A percentile compares a stretch with the other conserved stretches of the same genome.
Evolutionary conservation across 2,113 vertebrate species (phyloP).

Genomic region (Nipponia nippon): DNA sequence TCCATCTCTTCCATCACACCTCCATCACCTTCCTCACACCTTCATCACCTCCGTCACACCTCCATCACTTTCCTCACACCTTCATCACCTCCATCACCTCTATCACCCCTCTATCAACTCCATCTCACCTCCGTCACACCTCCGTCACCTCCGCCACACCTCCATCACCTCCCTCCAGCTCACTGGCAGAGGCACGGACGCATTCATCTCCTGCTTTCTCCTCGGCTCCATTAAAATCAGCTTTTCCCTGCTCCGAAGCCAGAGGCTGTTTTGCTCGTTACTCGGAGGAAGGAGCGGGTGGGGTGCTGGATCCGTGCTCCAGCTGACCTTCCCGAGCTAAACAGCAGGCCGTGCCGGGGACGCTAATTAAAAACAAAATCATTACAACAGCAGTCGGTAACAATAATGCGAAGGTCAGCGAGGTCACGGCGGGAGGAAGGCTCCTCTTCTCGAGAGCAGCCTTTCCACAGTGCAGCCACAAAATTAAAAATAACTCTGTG

Average conservation of each 20-base stretch:
- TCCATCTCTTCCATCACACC: too few relatives aligned
- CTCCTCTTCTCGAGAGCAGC: neutral
- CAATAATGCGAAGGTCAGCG: fast-evolving
- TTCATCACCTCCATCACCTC: neutral
- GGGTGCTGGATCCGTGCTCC: fast-evolving
- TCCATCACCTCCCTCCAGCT: neutral
- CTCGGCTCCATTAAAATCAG: fast-evolving
- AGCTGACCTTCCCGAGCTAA: neutral
- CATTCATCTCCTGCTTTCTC: fast-evolving
- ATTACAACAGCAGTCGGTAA: fast-evolving
- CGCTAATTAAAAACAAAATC: neutral
- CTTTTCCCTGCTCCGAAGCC: fast-evolving
- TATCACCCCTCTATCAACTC: too few relatives aligned
- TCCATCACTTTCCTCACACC: too few relatives aligned
- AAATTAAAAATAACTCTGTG: fast-evolving
- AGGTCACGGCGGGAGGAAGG: neutral
- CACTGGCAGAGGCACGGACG: fast-evolving
- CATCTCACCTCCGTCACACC: neutral
- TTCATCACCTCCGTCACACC: too few relatives aligned
- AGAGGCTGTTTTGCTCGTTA: neutral
- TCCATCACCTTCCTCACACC: neutral
- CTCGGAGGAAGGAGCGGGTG: neutral
- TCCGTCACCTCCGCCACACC: too few relatives aligned
- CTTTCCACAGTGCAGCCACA: fast-evolving
- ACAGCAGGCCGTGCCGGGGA: fast-evolving